Conservation (phyloP, 2,113 vertebrate genomes). For the Rousettus leschenaultii region DNA sequence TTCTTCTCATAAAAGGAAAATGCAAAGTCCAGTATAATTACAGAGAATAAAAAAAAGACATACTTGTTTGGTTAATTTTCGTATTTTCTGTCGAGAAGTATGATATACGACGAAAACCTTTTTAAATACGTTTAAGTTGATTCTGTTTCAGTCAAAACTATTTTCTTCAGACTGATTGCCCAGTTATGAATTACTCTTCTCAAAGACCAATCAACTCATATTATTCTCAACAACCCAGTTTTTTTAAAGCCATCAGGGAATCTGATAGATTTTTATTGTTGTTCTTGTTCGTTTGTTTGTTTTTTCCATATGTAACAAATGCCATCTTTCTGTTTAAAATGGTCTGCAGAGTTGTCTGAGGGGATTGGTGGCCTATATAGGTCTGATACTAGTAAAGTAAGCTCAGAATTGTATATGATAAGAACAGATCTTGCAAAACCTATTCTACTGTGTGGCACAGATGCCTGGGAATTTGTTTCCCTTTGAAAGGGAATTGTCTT, state of each 20-base stretch:
- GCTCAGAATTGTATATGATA: neutral
- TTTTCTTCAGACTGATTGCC: conserved; percentile 44
- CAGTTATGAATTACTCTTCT: conserved; percentile 57
- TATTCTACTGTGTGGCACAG: neutral
- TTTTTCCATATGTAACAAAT: neutral
- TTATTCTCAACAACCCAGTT: conserved; percentile 43
- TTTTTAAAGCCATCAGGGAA: conserved; percentile 18
- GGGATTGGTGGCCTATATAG: neutral
- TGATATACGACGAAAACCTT: conserved; percentile 16
- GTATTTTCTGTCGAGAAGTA: conserved; percentile 48
- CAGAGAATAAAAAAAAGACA: conserved; percentile 37
- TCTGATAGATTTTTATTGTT: neutral
- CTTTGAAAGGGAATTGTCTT: neutral
- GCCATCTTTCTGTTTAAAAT: conserved; percentile 18
- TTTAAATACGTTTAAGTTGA: conserved; percentile 38
- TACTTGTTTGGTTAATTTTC: conserved; percentile 35
- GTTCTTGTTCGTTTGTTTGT: neutral
- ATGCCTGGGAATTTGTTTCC: neutral
- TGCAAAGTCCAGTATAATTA: conserved; percentile 52
- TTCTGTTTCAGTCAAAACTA: conserved; percentile 29
- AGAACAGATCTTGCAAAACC: neutral
- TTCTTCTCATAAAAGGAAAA: conserved; percentile 59
- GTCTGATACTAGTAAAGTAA: conserved; percentile 32
- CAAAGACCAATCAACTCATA: conserved; percentile 28
- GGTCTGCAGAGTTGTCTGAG: neutral